Evolutionary conservation across 2,113 vertebrate species (phyloP).

Genomic region (Atlantisia rogersi): DNA sequence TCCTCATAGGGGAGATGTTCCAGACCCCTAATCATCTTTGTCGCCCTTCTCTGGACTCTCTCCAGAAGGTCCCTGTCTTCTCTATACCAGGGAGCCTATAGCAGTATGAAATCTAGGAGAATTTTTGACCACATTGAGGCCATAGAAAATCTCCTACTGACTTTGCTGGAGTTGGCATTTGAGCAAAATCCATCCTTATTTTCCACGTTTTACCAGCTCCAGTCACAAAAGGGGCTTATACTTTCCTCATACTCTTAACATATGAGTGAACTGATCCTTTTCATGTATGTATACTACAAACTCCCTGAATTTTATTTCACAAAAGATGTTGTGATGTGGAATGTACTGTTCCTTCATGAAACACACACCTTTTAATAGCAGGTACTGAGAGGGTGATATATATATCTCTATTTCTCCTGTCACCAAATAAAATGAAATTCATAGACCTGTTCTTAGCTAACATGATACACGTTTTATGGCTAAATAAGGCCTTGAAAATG

Average conservation of each 20-base stretch:
- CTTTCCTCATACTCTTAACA: not conserved
- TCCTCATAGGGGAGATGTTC: no score
- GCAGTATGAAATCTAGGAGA: not conserved
- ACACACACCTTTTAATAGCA: not conserved
- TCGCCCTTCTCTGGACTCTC: no score
- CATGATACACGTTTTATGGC: conserved; percentile 1
- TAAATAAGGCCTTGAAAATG: conserved; percentile 57
- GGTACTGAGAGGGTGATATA: conserved; percentile 23
- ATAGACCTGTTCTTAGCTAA: conserved; percentile 38
- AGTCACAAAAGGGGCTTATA: not conserved
- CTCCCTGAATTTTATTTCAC: not conserved
- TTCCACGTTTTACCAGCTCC: conserved; percentile 13
- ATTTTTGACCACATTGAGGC: conserved; percentile 1
- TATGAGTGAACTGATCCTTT: not conserved
- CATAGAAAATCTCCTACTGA: not conserved
- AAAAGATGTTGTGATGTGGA: not conserved
- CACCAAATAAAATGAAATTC: conserved; percentile 55
- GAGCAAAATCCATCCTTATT: conserved; percentile 27
- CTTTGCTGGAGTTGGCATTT: not conserved
- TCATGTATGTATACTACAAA: not conserved
- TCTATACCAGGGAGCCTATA: no score
- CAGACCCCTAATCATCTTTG: no score
- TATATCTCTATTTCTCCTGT: not conserved
- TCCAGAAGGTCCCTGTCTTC: no score
- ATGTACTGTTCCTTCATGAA: conserved; percentile 26